These are phyloP conservation scores for Bugulina stolonifera DNA, from an alignment of 2,888 invertebrate genomes.

Conservation along the genomic window DNA sequence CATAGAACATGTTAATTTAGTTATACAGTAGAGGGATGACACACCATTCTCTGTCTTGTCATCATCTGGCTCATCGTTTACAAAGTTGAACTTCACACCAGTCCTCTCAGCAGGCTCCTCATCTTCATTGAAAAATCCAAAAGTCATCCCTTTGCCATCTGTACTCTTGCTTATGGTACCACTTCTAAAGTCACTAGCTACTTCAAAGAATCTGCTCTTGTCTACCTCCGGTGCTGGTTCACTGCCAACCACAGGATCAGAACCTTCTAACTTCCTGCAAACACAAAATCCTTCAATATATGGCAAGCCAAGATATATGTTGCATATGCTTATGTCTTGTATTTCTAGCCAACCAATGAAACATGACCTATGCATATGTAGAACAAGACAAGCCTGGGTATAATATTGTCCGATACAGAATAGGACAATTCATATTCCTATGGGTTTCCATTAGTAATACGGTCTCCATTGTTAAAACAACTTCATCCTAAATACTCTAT, in stretches of 20 bases:
- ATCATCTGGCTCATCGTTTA: neutral
- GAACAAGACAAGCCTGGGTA: too few relatives aligned
- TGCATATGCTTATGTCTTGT: too few relatives aligned
- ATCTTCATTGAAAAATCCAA: neutral
- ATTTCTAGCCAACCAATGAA: too few relatives aligned
- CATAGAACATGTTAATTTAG: too few relatives aligned
- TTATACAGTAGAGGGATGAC: too few relatives aligned
- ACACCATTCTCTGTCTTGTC: neutral
- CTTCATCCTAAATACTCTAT: too few relatives aligned
- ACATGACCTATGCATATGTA: too few relatives aligned
- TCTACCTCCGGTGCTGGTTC: constrained; percentile 30
- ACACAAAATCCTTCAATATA: too few relatives aligned
- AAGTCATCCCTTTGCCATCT: neutral
- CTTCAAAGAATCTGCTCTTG: constrained; percentile 30
- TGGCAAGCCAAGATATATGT: neutral
- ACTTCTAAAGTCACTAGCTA: constrained; percentile 9
- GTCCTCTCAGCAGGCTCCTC: neutral
- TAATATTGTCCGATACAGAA: too few relatives aligned
- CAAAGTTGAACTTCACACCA: neutral
- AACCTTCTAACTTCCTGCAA: constrained; percentile 7
- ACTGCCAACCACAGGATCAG: constrained; percentile 14
- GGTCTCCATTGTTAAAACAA: too few relatives aligned
- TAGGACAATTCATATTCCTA: too few relatives aligned
- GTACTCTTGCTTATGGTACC: neutral
- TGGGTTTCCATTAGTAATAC: too few relatives aligned